Base-by-base conservation (phyloP, 1,140 invertebrate genomes). In the Orchesella cincta region DNA sequence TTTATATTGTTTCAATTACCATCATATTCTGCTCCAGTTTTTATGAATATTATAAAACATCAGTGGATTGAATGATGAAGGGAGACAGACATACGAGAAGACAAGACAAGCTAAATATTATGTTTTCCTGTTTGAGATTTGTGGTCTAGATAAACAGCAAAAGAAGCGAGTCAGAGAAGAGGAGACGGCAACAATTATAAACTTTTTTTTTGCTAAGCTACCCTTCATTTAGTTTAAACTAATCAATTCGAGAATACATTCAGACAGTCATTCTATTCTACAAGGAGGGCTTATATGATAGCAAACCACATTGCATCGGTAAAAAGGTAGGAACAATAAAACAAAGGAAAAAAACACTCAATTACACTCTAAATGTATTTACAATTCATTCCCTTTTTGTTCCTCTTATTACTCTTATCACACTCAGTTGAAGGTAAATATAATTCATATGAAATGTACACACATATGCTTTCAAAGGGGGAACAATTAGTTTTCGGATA, bases 91-190 rank as follows among this genome's bases (percentile, higher is more conserved):
- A 46, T 12, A 20, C 8, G 39, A 46, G 39, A 46, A n/a, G 39
- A 46, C 52, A n/a, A n/a, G 52, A 18, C 23, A 26, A 57, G 12
- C 3, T 57, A n/a, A 57, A 8, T n/a, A 57, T 57, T 57, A 57
- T 26, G 3, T 57, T 23, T 57, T 57, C 52, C 52, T 57, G 52
- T 57, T 57, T 57, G 14, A 57, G 52, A 57, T 57, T 57, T 57
- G 14, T 57, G 39, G 20, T 12, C 39, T 14, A 57, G 52, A 18
- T 18, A 57, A 23, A 57, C 23, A 26, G 23, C 14, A 57, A 12
- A 57, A 57, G 12, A 5, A 57, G 8, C 52, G 23, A 57, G 52
- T 12, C 8, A 23, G 23, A 57, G 52, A 23, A 14, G 5, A 8
- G 23, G 52, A 57, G 14, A 57, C 23, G 52, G 14, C 23, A 57